These are phyloP conservation scores for Meiosimyza decipiens DNA, from an alignment of 2,888 invertebrate genomes.

Conservation along the genomic window DNA sequence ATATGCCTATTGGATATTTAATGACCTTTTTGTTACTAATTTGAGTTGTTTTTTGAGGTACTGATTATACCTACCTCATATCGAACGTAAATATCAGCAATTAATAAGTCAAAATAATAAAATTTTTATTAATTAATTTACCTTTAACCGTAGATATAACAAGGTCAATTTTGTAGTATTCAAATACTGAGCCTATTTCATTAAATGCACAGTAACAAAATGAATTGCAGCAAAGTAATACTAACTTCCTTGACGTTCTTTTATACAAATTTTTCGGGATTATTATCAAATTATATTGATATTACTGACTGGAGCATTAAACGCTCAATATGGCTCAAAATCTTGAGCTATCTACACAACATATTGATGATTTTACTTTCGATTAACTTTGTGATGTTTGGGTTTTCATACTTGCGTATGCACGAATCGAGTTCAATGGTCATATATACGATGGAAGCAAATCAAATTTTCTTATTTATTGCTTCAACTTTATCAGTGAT, in stretches of 20 bases:
- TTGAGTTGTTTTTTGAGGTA: too few relatives aligned
- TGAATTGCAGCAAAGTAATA: not conserved
- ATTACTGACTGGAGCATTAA: not conserved
- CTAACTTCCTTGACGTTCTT: not conserved
- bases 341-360: not conserved
- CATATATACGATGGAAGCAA: not conserved
- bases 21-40: too few relatives aligned
- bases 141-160: too few relatives aligned
- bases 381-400: not conserved
- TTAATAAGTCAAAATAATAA: too few relatives aligned
- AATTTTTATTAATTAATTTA: too few relatives aligned
- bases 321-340: not conserved
- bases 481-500: not conserved
- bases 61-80: too few relatives aligned
- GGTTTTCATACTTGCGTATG: not conserved
- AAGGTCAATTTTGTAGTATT: too few relatives aligned
- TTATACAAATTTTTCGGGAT: not conserved
- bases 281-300: not conserved
- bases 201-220: not conserved
- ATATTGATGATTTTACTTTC: not conserved
- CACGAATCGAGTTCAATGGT: not conserved
- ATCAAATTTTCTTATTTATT: not conserved
- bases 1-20: too few relatives aligned
- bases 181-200: too few relatives aligned
- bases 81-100: too few relatives aligned